Evolutionary conservation across 2,113 vertebrate genomes (phyloP), one percentile per base, ranked within the genome.

Genomic region (Elachura formosa): DNA sequence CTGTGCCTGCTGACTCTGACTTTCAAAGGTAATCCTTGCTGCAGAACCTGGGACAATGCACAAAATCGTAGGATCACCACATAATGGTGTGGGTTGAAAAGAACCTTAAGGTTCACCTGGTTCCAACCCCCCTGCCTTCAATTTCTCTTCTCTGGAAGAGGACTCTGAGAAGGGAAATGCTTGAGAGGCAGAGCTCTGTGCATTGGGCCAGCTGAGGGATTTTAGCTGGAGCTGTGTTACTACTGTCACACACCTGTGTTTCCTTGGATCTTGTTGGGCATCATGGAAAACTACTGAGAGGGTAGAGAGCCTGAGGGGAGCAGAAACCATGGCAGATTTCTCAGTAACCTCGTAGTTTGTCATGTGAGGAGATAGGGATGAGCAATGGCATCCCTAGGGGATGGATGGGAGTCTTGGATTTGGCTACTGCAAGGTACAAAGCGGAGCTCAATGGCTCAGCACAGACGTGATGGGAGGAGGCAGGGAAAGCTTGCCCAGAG

Each of bases 231-330:
- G 29, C 25, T 38, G 28, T 25, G 2, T 29, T 5, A 6, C 23
- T 51, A 1, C 36, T 1, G 1, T 25, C 64, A 25, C 0, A 0
- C 0, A 1, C 20, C 36, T 4, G 1, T 28, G 25, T 81, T 63
- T 59, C 3, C 2, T 48, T 36, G 46, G 52, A 5, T 18, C 81
- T 51, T 46, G 48, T 34, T 43, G 58, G 43, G 2, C 26, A 21
- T 7, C 41, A 5, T 2, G 1, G 58, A 64, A 48, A 72, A 33
- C 40, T 26, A 76, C 54, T 9, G n/a, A 67, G 80, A 0, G 3
- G 61, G 41, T 9, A 16, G 2, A 23, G 49, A 59, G 62, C 58
- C 66, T 1, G 3, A 72, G 29, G 11, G 51, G 58, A 36, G n/a
- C 29, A 0, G 9, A 73, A 84, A 91, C 43, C 8, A 33, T 0